A percentile compares a stretch with the other conserved stretches of the same genome.
Conservation (phyloP, 2,888 invertebrate species). For the Thumatha senex region DNA sequence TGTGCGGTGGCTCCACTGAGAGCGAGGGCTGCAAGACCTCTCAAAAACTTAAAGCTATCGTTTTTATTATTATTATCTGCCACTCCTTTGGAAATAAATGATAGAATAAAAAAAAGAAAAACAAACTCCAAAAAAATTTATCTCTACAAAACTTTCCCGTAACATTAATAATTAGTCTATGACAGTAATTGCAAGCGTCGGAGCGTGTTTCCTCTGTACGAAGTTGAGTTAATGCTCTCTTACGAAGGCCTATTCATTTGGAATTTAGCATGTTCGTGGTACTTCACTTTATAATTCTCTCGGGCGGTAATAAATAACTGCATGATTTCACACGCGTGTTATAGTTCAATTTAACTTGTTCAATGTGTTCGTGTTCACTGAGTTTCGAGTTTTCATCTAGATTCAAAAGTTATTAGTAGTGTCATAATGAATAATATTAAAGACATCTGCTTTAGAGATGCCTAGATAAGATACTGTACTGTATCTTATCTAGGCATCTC, state of each 20-base stretch:
- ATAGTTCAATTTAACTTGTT: constrained; percentile 55
- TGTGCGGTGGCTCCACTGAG: too few species aligned
- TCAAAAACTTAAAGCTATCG: too few species aligned
- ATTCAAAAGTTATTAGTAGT: constrained; percentile 25
- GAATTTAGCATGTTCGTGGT: constrained; percentile 60
- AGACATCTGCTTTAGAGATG: too few species aligned
- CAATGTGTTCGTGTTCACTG: constrained; percentile 58
- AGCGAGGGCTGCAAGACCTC: too few species aligned
- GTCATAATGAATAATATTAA: too few species aligned
- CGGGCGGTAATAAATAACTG: constrained; percentile 59
- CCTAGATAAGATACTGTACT: too few species aligned
- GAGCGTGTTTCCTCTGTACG: constrained; percentile 63
- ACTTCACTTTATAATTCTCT: constrained; percentile 42
- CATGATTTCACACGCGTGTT: constrained; percentile 53
- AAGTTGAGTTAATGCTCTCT: constrained; percentile 67
- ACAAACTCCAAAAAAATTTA: not conserved
- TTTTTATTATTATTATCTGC: too few species aligned
- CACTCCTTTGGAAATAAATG: too few species aligned
- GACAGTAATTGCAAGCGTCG: constrained; percentile 62
- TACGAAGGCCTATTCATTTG: constrained; percentile 67
- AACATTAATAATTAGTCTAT: constrained; percentile 50
- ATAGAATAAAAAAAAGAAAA: too few species aligned
- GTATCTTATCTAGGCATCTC: too few species aligned
- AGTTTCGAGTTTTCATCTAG: constrained; percentile 35
- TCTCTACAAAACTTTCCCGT: constrained; percentile 1